Conservation (phyloP, 2,113 vertebrate species). For the Anser brachyrhynchus region DNA sequence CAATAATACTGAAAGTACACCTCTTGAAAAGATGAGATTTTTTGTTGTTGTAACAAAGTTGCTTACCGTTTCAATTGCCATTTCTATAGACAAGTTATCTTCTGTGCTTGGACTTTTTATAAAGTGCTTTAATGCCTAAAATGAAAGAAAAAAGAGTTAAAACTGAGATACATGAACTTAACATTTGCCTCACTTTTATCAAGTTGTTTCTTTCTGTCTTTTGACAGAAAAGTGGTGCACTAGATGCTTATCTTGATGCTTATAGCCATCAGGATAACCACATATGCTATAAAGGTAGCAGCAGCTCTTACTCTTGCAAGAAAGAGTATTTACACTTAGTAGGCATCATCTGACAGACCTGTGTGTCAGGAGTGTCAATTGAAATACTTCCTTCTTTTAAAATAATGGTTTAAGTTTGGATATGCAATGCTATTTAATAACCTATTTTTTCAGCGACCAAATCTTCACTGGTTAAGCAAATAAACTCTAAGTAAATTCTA, state of each 20-base stretch:
- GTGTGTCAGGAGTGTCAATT: neutral
- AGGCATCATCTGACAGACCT: neutral
- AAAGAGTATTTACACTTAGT: neutral
- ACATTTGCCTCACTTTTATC: neutral
- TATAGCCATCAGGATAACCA: neutral
- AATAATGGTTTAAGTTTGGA: neutral
- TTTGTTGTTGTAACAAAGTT: neutral
- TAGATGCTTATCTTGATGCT: neutral
- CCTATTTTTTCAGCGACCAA: neutral
- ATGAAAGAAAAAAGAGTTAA: constrained; percentile 11
- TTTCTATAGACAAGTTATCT: constrained; percentile 90
- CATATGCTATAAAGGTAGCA: neutral
- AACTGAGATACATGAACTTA: neutral
- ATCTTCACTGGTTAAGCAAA: neutral
- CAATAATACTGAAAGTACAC: neutral
- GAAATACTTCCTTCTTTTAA: neutral
- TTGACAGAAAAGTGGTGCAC: neutral
- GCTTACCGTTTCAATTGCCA: constrained; percentile 97
- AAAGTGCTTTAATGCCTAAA: constrained; percentile 94
- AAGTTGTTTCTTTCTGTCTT: neutral
- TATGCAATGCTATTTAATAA: neutral
- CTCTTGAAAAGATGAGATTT: neutral
- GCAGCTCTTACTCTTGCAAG: neutral
- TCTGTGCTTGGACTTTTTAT: constrained; percentile 90
- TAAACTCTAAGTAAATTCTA: neutral